A percentile compares a stretch with the other conserved stretches of the same genome.
Evolutionary conservation across 2,113 vertebrate species (phyloP).

Genomic region (Cyanistes caeruleus): DNA sequence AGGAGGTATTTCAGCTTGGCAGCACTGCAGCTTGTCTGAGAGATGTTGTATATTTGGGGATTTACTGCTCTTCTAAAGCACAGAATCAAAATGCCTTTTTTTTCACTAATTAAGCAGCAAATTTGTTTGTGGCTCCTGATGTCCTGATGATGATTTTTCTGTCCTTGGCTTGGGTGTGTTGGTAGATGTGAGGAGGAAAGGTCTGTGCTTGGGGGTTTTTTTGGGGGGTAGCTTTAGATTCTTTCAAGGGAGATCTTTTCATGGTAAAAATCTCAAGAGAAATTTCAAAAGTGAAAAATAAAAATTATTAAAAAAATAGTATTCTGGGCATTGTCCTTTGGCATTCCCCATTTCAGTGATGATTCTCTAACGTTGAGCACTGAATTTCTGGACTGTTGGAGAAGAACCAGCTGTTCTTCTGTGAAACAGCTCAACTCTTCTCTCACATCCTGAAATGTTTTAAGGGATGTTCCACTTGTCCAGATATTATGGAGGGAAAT

Average conservation of each 20-base stretch:
- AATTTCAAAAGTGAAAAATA: not conserved
- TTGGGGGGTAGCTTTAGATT: not conserved
- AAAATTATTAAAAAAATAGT: fast-evolving
- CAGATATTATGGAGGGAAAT: not conserved
- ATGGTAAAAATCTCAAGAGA: not conserved
- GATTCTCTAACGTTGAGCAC: fast-evolving
- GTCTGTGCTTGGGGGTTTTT: not conserved
- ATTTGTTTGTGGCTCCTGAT: not conserved
- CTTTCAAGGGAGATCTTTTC: not conserved
- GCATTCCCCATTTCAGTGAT: not conserved
- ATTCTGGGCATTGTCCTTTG: fast-evolving
- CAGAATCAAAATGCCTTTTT: not conserved
- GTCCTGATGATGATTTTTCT: not conserved
- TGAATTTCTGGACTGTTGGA: not conserved
- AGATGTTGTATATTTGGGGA: not conserved
- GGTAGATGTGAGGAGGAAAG: not conserved
- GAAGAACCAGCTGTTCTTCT: not conserved
- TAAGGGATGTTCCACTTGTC: not conserved
- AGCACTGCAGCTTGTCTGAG: not conserved
- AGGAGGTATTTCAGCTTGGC: not conserved
- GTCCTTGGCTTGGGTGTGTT: not conserved
- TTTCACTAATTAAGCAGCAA: not conserved
- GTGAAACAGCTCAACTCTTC: not conserved
- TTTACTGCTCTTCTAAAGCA: not conserved
- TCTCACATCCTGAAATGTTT: not conserved